These are phyloP conservation scores for Pseudomyrmex flavicornis DNA, from an alignment of 1,140 invertebrate genomes.

Conservation along the genomic window DNA sequence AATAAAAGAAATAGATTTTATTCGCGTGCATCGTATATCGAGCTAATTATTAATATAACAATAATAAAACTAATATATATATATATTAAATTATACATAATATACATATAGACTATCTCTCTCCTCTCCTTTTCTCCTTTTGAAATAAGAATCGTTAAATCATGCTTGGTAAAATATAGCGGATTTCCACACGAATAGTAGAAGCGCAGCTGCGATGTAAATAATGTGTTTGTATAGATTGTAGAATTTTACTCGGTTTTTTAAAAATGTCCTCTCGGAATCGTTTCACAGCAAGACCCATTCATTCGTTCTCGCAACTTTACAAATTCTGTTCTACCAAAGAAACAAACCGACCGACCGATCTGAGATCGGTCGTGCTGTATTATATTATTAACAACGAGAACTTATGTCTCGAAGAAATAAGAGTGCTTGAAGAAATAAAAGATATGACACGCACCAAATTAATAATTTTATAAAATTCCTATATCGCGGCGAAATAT, in stretches of 20 bases:
- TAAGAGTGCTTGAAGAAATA: slow-evolving; percentile 13
- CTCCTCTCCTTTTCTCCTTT: neutral
- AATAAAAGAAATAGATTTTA: slow-evolving; percentile 42
- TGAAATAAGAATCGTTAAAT: slow-evolving; percentile 29
- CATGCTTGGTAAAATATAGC: slow-evolving; percentile 22
- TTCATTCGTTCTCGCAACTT: slow-evolving; percentile 46
- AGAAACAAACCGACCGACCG: slow-evolving; percentile 52
- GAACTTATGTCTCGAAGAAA: slow-evolving; percentile 38
- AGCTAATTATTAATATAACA: slow-evolving; percentile 6
- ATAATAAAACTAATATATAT: slow-evolving; percentile 45
- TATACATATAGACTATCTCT: neutral
- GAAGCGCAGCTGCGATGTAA: slow-evolving; percentile 57
- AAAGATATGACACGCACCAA: neutral
- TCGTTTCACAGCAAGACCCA: slow-evolving; percentile 28
- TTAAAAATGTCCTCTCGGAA: slow-evolving; percentile 48
- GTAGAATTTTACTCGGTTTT: slow-evolving; percentile 50
- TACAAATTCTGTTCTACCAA: slow-evolving; percentile 55
- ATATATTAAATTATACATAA: slow-evolving; percentile 58
- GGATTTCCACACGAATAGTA: slow-evolving; percentile 17
- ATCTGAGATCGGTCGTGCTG: slow-evolving; percentile 21
- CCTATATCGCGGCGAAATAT: slow-evolving; percentile 22
- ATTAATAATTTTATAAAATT: slow-evolving; percentile 66
- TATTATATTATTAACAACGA: slow-evolving; percentile 61
- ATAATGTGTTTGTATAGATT: slow-evolving; percentile 64
- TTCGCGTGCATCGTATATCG: slow-evolving; percentile 48